A percentile compares a stretch with the other conserved stretches of the same genome.
Evolutionary conservation across 2,797 vertebrate species (phyloP).

Genomic region (Catostomus latipinnis): DNA sequence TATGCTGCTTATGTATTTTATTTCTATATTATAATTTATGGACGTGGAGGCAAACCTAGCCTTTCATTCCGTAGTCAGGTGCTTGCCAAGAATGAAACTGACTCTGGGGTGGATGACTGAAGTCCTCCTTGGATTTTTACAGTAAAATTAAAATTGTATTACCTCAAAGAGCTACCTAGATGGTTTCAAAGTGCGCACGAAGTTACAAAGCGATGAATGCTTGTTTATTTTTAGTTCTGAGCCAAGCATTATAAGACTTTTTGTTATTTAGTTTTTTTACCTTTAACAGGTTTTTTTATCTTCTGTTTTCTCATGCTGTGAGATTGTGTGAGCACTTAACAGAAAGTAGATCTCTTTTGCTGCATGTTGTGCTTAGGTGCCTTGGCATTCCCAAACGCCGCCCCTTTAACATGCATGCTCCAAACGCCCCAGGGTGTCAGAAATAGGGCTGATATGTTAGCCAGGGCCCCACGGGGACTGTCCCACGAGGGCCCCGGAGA

Average conservation of each 20-base stretch:
- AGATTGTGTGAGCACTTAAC: slow-evolving; percentile 60
- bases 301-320: slow-evolving; percentile 55
- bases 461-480: slow-evolving; percentile 60
- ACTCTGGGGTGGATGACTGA: slow-evolving; percentile 68
- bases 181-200: too few species aligned
- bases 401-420: slow-evolving; percentile 81
- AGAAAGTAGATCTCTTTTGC: slow-evolving; percentile 65
- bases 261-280: not conserved
- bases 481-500: slow-evolving; percentile 69
- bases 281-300: slow-evolving; percentile 55
- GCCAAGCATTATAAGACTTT: slow-evolving; percentile 43
- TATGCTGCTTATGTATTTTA: slow-evolving; percentile 78
- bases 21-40: slow-evolving; percentile 60
- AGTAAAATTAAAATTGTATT: slow-evolving; percentile 78
- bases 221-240: slow-evolving; percentile 63
- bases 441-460: slow-evolving; percentile 80
- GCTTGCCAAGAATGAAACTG: slow-evolving; percentile 77
- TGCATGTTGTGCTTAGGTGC: too few species aligned
- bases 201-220: not conserved
- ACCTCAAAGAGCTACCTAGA: slow-evolving; percentile 73
- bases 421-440: slow-evolving; percentile 79
- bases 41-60: slow-evolving; percentile 68
- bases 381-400: slow-evolving; percentile 70
- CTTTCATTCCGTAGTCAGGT: slow-evolving; percentile 75
- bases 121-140: slow-evolving; percentile 68